phyloP scores from a whole-genome alignment of 2,888 invertebrate species.

The Oithona nana region DNA sequence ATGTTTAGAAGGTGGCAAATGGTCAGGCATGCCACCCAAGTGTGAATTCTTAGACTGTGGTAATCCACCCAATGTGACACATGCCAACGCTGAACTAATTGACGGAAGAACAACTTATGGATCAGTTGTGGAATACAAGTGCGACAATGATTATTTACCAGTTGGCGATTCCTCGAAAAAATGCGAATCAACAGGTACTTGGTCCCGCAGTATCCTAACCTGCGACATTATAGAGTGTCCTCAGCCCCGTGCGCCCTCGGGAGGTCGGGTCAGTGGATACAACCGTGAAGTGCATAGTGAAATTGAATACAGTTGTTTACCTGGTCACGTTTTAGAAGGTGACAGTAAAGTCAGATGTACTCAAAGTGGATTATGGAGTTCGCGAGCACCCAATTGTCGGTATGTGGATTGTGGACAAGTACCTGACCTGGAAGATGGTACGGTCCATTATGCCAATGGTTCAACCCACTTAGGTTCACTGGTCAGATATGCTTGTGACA shows the following conservation, averaged over 20 bases:
- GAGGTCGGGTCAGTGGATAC: constrained; percentile 69
- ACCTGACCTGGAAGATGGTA: constrained; percentile 54
- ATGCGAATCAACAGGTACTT: constrained; percentile 22
- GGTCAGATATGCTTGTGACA: constrained; percentile 55
- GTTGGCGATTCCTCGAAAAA: constrained; percentile 38
- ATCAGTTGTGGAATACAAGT: constrained; percentile 52
- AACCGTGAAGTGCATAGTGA: constrained; percentile 65
- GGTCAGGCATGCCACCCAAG: constrained; percentile 24
- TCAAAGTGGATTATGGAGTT: constrained; percentile 62
- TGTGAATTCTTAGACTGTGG: constrained; percentile 30
- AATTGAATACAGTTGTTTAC: constrained; percentile 70
- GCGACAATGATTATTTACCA: constrained; percentile 65
- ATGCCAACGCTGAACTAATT: constrained; percentile 30
- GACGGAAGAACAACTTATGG: constrained; percentile 57
- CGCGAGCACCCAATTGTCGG: constrained; percentile 58
- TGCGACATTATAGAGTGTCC: constrained; percentile 76
- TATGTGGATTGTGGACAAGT: constrained; percentile 76
- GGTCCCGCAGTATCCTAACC: constrained; percentile 27
- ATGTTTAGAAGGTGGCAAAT: constrained; percentile 23
- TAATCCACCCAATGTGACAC: constrained; percentile 22
- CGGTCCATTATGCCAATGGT: constrained; percentile 50
- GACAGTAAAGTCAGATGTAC: constrained; percentile 48
- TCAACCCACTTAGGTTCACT: constrained; percentile 58
- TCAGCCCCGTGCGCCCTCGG: constrained; percentile 64
- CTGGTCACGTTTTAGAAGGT: constrained; percentile 58